Conservation (phyloP, 2,113 vertebrate species). For the Hyaena hyaena region DNA sequence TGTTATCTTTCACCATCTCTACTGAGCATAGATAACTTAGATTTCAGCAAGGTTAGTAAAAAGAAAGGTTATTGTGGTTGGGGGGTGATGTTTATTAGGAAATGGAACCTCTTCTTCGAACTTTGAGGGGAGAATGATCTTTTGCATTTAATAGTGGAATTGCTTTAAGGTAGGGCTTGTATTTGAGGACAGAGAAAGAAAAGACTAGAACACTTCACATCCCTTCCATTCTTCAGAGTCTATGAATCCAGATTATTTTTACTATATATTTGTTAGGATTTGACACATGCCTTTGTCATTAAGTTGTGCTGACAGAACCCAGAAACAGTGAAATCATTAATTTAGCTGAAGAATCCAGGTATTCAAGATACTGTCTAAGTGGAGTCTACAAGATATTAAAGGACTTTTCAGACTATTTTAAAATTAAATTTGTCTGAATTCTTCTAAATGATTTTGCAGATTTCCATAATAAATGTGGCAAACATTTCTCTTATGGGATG, state of each 20-base stretch:
- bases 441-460: conserved; percentile 76
- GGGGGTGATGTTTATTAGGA: not conserved
- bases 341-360: conserved; percentile 67
- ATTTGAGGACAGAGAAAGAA: not conserved
- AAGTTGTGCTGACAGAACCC: conserved; percentile 17
- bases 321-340: conserved; percentile 60
- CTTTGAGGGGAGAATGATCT: not conserved
- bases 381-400: conserved; percentile 75
- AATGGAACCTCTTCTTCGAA: not conserved
- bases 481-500: conserved; percentile 78
- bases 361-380: conserved; percentile 68
- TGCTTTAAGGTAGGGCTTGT: not conserved
- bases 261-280: not conserved
- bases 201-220: not conserved
- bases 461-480: conserved; percentile 80
- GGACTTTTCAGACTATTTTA: conserved; percentile 69
- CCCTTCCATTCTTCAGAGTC: not conserved
- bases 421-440: conserved; percentile 76
- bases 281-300: not conserved
- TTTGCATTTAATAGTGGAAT: not conserved
- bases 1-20: not conserved
- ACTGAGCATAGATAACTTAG: not conserved
- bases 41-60: not conserved
- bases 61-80: not conserved
- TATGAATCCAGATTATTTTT: not conserved